These are phyloP conservation scores for Drosophila equinoxialis DNA, from an alignment of 1,140 invertebrate genomes.

Conservation along the genomic window DNA sequence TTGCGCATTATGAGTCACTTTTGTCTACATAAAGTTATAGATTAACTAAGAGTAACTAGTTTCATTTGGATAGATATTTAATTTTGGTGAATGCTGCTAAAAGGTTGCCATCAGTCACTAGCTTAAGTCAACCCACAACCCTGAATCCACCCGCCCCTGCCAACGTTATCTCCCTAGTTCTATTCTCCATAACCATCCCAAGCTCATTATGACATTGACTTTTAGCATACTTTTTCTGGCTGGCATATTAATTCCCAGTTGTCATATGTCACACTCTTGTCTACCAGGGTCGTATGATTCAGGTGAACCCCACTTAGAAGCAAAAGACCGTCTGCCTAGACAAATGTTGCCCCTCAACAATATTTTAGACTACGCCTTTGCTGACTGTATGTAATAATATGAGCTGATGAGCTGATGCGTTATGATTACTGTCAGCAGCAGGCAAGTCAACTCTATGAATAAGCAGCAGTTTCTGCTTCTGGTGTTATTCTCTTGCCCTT, in stretches of 20 bases:
- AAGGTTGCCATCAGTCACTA: constrained; percentile 74
- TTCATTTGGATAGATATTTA: constrained; percentile 68
- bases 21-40: constrained; percentile 33
- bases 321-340: no score
- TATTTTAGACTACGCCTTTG: constrained; percentile 2
- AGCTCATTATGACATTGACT: constrained; percentile 60
- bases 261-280: constrained; percentile 66
- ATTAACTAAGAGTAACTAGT: constrained; percentile 49
- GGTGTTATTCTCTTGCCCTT: background rate
- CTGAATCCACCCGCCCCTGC: constrained; percentile 19
- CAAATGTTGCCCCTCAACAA: background rate
- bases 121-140: constrained; percentile 20
- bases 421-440: constrained; percentile 77
- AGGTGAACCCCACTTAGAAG: background rate
- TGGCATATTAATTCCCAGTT: constrained; percentile 72
- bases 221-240: constrained; percentile 31
- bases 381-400: constrained; percentile 68
- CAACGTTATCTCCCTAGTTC: constrained; percentile 6
- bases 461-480: constrained; percentile 47
- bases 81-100: constrained; percentile 66
- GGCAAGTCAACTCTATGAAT: constrained; percentile 63
- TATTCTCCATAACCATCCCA: constrained; percentile 14
- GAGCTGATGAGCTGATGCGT: constrained; percentile 65
- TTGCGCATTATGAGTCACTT: no score
- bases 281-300: background rate